Evolutionary conservation across 2,888 invertebrate species (phyloP), one percentile per base, ranked within the genome.

Genomic region (Sphaeridia pumilis): DNA sequence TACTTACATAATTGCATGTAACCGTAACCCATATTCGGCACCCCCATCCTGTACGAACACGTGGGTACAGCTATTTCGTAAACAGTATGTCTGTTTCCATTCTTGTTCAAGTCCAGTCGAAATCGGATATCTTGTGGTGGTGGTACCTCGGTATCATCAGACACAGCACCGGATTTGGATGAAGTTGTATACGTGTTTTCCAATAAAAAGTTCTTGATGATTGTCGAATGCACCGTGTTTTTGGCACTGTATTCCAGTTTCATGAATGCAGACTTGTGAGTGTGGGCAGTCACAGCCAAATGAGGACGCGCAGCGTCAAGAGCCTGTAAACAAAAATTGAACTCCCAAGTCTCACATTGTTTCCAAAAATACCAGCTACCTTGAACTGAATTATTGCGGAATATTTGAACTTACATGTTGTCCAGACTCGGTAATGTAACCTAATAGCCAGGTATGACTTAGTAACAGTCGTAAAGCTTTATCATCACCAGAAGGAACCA

Each of bases 1-100:
- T 17, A 58, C 65, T 67, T 67, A 72, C 90, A 83, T 63, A 90
- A 71, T 50, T 87, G 73, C 7, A 84, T 85, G 59, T 81, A 82
- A 31, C 90, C 92, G 70, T 83, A 90, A 2, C 93, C 95, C 71
- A 92, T 87, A 61, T 82, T 75, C 2, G 71, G 69, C 21, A 84
- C 87, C 1, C 95, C 95, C 95, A 97, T 97, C 66, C 97, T 78
- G 70, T 97, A 97, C 1, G 92, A 93, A 68, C 89, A 90, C 0
- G 95, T 93, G 2, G 95, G 95, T 60, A 92, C 84, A 70, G 84
- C 80, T 46, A 95, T 78, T 74, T 95, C 94, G 65, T 79, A 75
- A 56, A 80, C 68, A 20, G 70, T 60, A 14, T 74, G 73, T 4
- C 31, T 31, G 26, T n/a, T 21, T 10, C 38, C 21, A n/a, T 31